Evolutionary conservation across 2,888 invertebrate species (phyloP).

Genomic region (Dusona sp.): DNA sequence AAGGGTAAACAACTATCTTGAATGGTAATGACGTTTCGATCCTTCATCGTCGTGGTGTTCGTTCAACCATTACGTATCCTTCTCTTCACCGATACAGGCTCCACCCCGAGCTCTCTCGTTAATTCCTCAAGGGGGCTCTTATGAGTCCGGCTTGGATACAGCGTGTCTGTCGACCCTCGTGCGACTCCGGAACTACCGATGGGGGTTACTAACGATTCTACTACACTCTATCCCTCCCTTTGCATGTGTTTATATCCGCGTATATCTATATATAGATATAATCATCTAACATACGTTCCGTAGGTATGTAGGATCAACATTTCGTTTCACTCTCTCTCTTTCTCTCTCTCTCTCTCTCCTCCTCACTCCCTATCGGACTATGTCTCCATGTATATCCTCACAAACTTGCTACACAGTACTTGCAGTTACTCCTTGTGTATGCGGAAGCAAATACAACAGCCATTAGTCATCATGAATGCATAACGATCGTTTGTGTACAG

Average conservation of each 20-base stretch:
- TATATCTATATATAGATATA: background rate
- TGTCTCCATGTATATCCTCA: background rate
- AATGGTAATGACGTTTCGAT: conserved; percentile 53
- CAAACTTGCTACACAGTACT: background rate
- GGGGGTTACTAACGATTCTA: conserved; percentile 47
- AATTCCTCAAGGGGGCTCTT: conserved; percentile 59
- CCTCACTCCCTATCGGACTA: background rate
- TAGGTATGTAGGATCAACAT: conserved; percentile 1
- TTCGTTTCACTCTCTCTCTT: background rate
- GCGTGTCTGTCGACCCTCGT: conserved; percentile 23
- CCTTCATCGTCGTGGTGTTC: background rate
- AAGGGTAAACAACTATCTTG: conserved; percentile 26
- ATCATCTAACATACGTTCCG: background rate
- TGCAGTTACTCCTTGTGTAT: background rate
- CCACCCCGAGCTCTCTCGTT: conserved; percentile 39
- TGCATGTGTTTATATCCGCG: background rate
- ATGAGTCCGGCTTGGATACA: conserved; percentile 26
- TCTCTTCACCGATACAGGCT: conserved; percentile 17
- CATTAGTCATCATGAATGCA: conserved; percentile 46
- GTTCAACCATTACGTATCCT: background rate
- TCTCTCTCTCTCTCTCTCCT: background rate
- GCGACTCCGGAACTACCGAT: conserved; percentile 44
- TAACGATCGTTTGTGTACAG: conserved; percentile 32
- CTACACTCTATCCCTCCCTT: conserved; percentile 24
- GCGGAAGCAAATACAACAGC: conserved; percentile 33